These are phyloP conservation scores for Spea multiplicata DNA, from an alignment of 2,113 vertebrate species.

Conservation along the genomic window DNA sequence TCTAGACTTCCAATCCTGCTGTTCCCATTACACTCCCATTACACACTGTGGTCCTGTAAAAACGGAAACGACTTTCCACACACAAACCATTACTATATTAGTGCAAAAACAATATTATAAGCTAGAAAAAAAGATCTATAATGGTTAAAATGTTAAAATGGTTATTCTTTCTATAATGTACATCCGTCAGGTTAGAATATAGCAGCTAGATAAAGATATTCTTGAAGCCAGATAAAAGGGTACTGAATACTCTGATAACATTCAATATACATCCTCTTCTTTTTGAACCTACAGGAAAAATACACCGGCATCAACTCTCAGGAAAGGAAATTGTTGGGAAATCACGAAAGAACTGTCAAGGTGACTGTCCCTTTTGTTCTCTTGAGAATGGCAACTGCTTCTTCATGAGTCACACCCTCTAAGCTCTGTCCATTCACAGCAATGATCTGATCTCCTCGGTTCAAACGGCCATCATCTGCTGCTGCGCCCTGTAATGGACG, in stretches of 20 bases:
- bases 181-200: constrained; percentile 13
- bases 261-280: not conserved
- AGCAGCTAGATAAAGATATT: constrained; percentile 38
- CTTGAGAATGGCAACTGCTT: constrained; percentile 91
- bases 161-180: constrained; percentile 1
- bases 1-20: no score
- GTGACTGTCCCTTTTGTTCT: constrained; percentile 91
- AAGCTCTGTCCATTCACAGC: constrained; percentile 92
- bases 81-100: not conserved
- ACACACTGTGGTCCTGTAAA: no score
- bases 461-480: constrained; percentile 89
- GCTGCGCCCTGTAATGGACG: constrained; percentile 82
- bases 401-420: constrained; percentile 93
- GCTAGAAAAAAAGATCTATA: constrained; percentile 1
- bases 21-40: no score
- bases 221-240: not conserved
- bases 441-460: constrained; percentile 94
- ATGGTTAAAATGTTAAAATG: constrained; percentile 18
- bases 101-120: not conserved
- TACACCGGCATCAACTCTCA: constrained; percentile 10
- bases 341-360: constrained; percentile 86
- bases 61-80: no score
- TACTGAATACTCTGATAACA: constrained; percentile 11
- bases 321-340: not conserved
- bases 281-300: constrained; percentile 15